These are phyloP conservation scores for Antedon mediterranea DNA, from an alignment of 53 echinoderm and acorn worm genomes.

Conservation along the genomic window DNA sequence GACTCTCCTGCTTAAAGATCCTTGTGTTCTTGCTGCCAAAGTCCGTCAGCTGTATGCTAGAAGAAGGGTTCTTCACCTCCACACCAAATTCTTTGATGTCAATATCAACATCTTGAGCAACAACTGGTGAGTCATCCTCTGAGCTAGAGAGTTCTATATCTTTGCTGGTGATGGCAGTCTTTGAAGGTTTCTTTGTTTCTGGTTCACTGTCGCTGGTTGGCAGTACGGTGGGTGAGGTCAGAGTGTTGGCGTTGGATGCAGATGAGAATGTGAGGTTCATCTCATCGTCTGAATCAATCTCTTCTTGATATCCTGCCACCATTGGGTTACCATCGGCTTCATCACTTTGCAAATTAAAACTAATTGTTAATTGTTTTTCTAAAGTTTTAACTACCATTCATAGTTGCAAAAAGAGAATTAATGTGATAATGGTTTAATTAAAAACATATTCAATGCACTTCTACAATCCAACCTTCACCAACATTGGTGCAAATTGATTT, in stretches of 20 bases:
- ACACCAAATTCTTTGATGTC: neutral
- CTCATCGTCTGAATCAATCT: slow-evolving; percentile 89
- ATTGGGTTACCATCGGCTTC: slow-evolving; percentile 70
- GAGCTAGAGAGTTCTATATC: slow-evolving; percentile 54
- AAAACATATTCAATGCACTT: too few species aligned
- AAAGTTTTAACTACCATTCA: too few species aligned
- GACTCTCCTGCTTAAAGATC: neutral
- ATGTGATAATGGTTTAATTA: too few species aligned
- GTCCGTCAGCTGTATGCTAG: neutral
- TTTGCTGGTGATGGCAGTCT: slow-evolving; percentile 20
- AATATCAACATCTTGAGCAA: neutral
- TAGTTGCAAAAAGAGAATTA: too few species aligned
- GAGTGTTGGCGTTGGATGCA: neutral
- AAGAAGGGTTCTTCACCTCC: neutral
- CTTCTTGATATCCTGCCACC: slow-evolving; percentile 94
- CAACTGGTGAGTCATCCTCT: slow-evolving; percentile 8
- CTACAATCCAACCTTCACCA: too few species aligned
- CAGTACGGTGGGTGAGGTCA: slow-evolving; percentile 5
- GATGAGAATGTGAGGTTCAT: slow-evolving; percentile 2
- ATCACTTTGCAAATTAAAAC: slow-evolving; percentile 29
- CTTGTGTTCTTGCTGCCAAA: neutral
- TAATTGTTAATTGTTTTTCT: too few species aligned
- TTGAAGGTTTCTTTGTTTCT: neutral
- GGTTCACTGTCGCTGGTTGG: neutral
- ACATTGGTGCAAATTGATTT: too few species aligned